These are phyloP conservation scores for Drosophila varians DNA, from an alignment of 1,140 invertebrate genomes.

Conservation along the genomic window DNA sequence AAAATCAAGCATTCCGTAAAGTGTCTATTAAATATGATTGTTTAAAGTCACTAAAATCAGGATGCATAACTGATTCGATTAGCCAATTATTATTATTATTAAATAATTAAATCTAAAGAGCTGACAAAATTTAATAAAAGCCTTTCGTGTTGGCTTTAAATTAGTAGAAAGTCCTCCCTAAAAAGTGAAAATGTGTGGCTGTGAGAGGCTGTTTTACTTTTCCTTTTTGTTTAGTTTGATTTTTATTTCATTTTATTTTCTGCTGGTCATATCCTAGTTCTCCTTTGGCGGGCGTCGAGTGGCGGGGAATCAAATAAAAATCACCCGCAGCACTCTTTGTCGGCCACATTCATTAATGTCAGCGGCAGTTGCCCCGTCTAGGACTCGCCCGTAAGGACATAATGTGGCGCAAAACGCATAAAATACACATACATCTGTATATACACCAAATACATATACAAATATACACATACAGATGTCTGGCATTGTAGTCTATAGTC, in stretches of 20 bases:
- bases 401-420: conserved; percentile 75
- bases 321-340: conserved; percentile 68
- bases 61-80: too few relatives aligned
- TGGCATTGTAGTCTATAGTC: conserved; percentile 60
- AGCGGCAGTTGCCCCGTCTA: conserved; percentile 45
- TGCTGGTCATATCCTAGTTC: conserved; percentile 31
- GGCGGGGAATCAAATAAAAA: conserved; percentile 62
- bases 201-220: conserved; percentile 1
- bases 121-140: neutral
- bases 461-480: conserved; percentile 34
- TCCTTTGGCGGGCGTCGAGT: neutral
- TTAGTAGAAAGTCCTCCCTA: neutral
- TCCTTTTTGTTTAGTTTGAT: conserved; percentile 25
- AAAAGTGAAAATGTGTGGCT: conserved; percentile 6
- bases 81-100: too few relatives aligned
- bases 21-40: conserved; percentile 30
- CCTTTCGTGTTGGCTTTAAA: neutral
- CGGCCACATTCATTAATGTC: conserved; percentile 77
- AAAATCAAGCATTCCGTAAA: conserved; percentile 22
- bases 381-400: conserved; percentile 63
- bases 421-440: conserved; percentile 53
- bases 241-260: conserved; percentile 37
- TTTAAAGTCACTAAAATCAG: neutral
- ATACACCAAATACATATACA: conserved; percentile 8
- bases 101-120: neutral